Evolutionary conservation across 2,797 vertebrate genomes (phyloP).

Genomic region (Tenualosa ilisha): DNA sequence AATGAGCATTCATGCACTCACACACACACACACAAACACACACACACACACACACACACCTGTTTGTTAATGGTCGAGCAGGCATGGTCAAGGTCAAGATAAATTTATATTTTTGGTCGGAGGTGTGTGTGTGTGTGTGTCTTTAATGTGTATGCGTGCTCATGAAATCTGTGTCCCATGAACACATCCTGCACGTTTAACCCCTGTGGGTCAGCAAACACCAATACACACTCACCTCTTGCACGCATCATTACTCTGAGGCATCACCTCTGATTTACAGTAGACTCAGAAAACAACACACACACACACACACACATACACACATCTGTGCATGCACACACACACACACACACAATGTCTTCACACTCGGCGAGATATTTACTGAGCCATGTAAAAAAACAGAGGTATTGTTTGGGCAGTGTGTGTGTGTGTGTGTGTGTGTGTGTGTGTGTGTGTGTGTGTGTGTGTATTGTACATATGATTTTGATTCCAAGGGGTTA

Average conservation of each 20-base stretch:
- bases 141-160: not conserved
- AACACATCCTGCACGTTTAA: constrained; percentile 49
- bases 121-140: not conserved
- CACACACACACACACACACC: not conserved
- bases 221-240: not conserved
- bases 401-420: not conserved
- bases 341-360: not conserved
- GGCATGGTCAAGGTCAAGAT: not conserved
- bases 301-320: constrained; percentile 17
- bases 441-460: not conserved
- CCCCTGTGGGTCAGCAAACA: constrained; percentile 32
- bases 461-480: not conserved
- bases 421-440: constrained; percentile 19
- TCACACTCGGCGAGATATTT: not conserved
- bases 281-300: not conserved
- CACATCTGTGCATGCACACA: not conserved
- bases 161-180: constrained; percentile 50
- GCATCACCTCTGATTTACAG: not conserved
- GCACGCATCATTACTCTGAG: not conserved
- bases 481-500: not conserved
- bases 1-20: not conserved
- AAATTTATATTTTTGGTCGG: not conserved
- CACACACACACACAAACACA: not conserved
- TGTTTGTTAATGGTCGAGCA: not conserved
- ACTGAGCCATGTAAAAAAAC: not conserved